Base-by-base conservation (phyloP, 2,888 invertebrate genomes). In the Apocheima hispidaria region DNA sequence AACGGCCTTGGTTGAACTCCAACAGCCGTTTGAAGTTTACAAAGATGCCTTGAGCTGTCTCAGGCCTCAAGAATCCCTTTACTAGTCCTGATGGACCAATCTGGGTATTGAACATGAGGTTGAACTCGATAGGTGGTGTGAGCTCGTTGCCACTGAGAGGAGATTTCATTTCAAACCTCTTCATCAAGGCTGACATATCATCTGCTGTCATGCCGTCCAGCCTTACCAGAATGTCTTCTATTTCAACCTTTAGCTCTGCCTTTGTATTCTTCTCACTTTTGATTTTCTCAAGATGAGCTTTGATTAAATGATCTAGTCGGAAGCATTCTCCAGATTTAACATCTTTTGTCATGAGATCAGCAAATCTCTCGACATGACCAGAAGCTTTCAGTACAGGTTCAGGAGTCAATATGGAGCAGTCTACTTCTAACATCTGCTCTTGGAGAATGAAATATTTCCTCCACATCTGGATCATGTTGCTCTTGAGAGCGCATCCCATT, bases 21-120 rank as follows among this genome's bases (percentile, higher is more conserved):
- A 99, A 87, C 23, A 99, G 93, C 12, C 99, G 94, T 86, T 99
- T 99, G 86, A 99, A 99, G 89, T 99, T 99, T 0, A 99, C 99
- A 91, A 99, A 99, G 72, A 99, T 99, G 23, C 99, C 99, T 87
- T 99, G 99, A 0, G 99, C 99, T 12, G 99, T 99, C 93, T 99
- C 99, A 20, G 99, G 99, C 62, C 99, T 95, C 20, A 99, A 93
- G 83, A 96, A 99, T 92, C 98, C 99, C 92, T 98, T 98, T 1
- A 98, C 94, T 57, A 97, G 91, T 0, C 99, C 99, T 63, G 99
- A 97, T 1, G 99, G 99, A 18, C 99, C 99, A 80, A 99, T 99
- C 84, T 97, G 97, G 0, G 99, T 99, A 57, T 96, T 97, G 90
- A 99, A 99, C 99, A 99, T 99, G 21, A 99, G 94, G 89, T 99